These are phyloP conservation scores for Drosophila falleni DNA, from an alignment of 2,888 invertebrate species.

Conservation along the genomic window DNA sequence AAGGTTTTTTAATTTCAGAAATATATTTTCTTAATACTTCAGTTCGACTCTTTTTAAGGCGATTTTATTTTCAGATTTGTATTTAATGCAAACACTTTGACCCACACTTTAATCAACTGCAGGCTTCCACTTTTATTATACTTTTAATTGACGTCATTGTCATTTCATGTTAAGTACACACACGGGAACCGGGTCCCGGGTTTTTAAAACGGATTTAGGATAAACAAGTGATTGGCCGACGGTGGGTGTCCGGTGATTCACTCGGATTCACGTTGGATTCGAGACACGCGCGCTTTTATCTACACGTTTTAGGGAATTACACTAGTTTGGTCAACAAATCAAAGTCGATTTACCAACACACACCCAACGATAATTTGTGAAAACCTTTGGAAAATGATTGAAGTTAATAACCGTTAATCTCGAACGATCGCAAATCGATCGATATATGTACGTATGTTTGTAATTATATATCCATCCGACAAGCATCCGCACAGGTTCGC, in stretches of 20 bases:
- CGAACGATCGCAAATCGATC: constrained; percentile 29
- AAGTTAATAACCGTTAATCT: constrained; percentile 53
- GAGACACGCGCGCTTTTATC: constrained; percentile 16
- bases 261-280: background rate
- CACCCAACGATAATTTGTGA: background rate
- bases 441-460: constrained; percentile 1
- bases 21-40: background rate
- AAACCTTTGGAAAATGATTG: constrained; percentile 18
- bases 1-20: background rate
- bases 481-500: constrained; percentile 59
- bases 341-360: constrained; percentile 1
- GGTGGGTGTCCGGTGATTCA: constrained; percentile 42
- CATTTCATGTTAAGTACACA: background rate
- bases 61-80: background rate
- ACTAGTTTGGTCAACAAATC: constrained; percentile 2
- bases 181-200: background rate
- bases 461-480: background rate
- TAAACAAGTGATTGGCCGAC: constrained; percentile 12
- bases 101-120: constrained; percentile 16
- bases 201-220: constrained; percentile 51
- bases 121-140: constrained; percentile 7
- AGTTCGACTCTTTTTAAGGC: background rate
- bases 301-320: background rate
- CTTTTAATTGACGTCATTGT: constrained; percentile 19
- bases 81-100: background rate